These are phyloP conservation scores for Seriola rivoliana DNA, from an alignment of 2,113 vertebrate species.

Conservation along the genomic window DNA sequence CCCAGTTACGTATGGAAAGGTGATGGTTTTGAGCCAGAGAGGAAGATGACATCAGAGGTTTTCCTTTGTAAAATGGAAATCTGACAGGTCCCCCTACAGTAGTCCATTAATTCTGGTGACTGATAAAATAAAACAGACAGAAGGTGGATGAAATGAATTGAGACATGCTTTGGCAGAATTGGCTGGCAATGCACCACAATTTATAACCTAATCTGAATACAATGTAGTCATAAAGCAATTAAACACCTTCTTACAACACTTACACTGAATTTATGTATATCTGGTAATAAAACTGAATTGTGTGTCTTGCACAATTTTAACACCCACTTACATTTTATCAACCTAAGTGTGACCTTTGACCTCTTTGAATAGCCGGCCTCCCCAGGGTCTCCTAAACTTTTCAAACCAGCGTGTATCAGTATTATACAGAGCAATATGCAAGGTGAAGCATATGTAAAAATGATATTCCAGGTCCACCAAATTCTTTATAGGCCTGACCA, in stretches of 20 bases:
- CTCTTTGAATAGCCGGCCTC: constrained; percentile 1
- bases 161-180: constrained; percentile 9
- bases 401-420: constrained; percentile 3
- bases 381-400: constrained; percentile 5
- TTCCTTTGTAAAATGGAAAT: constrained; percentile 28
- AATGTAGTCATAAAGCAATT: not conserved
- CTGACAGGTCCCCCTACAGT: constrained; percentile 6
- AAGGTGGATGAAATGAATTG: constrained; percentile 25
- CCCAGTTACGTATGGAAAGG: not conserved
- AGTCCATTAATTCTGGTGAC: constrained; percentile 8
- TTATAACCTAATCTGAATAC: not conserved
- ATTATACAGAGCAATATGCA: constrained; percentile 28
- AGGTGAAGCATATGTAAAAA: constrained; percentile 23
- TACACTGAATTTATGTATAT: not conserved
- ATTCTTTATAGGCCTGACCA: constrained; percentile 45
- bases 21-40: not conserved
- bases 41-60: constrained; percentile 46
- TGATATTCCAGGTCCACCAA: constrained; percentile 25
- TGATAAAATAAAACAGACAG: constrained; percentile 32
- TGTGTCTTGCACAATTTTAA: not conserved
- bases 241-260: not conserved
- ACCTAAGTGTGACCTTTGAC: constrained; percentile 1
- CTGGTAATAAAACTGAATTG: constrained; percentile 29
- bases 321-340: not conserved
- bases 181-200: not conserved